Evolutionary conservation across 1,140 invertebrate species (phyloP).

Genomic region (Mizuhopecten yessoensis): DNA sequence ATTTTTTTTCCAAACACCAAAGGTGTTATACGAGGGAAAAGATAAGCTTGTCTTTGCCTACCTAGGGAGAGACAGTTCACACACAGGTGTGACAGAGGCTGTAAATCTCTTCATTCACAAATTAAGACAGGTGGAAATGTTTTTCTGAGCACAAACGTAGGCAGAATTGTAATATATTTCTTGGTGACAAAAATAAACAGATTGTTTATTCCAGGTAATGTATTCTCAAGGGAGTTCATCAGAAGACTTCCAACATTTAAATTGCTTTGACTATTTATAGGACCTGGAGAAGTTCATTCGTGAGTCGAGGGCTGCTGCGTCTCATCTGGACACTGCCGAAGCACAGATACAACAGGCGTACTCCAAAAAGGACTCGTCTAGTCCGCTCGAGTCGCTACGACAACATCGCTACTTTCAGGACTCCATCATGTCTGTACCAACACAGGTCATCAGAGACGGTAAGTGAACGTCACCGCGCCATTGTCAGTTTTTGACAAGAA

Average conservation of each 20-base stretch:
- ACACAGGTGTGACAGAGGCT: no score
- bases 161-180: no score
- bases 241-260: not conserved
- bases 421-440: conserved; percentile 74
- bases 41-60: no score
- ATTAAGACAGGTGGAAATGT: no score
- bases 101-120: no score
- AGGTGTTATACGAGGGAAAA: no score
- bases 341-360: conserved; percentile 69
- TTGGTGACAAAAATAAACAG: no score
- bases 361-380: conserved; percentile 67
- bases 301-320: conserved; percentile 73
- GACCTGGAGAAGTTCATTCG: conserved; percentile 80
- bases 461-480: not conserved
- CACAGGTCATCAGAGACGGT: conserved; percentile 76
- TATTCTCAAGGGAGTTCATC: not conserved
- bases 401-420: conserved; percentile 76
- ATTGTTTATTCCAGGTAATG: no score
- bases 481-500: not conserved
- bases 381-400: conserved; percentile 76
- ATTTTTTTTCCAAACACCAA: no score
- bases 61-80: no score
- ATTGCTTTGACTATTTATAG: conserved; percentile 60
- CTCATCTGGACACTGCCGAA: conserved; percentile 78
- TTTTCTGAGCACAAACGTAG: no score